Evolutionary conservation across 2,888 invertebrate genomes (phyloP).

Genomic region (Aleiodes testaceus): DNA sequence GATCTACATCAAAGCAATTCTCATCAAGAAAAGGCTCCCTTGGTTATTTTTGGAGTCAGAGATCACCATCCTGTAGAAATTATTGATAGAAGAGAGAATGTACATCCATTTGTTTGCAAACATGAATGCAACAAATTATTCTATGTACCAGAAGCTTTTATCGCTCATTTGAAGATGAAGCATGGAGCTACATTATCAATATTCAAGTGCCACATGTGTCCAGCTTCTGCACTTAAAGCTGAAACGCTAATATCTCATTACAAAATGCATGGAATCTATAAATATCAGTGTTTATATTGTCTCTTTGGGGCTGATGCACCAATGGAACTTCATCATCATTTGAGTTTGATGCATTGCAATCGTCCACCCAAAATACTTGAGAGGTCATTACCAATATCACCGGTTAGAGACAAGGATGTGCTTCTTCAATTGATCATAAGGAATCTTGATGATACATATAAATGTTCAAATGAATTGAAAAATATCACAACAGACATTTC

Average conservation of each 20-base stretch:
- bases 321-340: constrained; percentile 73
- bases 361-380: constrained; percentile 68
- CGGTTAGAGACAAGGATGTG: constrained; percentile 58
- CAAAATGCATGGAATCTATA: constrained; percentile 70
- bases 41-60: constrained; percentile 49
- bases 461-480: constrained; percentile 48
- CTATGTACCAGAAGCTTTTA: constrained; percentile 67
- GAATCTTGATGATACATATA: constrained; percentile 59
- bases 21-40: constrained; percentile 42
- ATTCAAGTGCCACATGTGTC: constrained; percentile 73
- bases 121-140: constrained; percentile 68
- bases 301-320: constrained; percentile 67
- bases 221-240: constrained; percentile 68
- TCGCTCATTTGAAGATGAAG: constrained; percentile 64
- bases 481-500: background rate
- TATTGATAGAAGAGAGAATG: constrained; percentile 58
- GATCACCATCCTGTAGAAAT: constrained; percentile 56
- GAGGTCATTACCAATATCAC: constrained; percentile 62
- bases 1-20: constrained; percentile 75
- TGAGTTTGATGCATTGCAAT: constrained; percentile 72
- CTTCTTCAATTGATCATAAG: constrained; percentile 63
- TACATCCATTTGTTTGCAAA: constrained; percentile 66
- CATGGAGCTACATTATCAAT: constrained; percentile 52
- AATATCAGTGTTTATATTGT: constrained; percentile 75
- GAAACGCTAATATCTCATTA: constrained; percentile 69